Evolutionary conservation across 2,888 invertebrate genomes (phyloP).

Genomic region (Seladonia tumulorum): DNA sequence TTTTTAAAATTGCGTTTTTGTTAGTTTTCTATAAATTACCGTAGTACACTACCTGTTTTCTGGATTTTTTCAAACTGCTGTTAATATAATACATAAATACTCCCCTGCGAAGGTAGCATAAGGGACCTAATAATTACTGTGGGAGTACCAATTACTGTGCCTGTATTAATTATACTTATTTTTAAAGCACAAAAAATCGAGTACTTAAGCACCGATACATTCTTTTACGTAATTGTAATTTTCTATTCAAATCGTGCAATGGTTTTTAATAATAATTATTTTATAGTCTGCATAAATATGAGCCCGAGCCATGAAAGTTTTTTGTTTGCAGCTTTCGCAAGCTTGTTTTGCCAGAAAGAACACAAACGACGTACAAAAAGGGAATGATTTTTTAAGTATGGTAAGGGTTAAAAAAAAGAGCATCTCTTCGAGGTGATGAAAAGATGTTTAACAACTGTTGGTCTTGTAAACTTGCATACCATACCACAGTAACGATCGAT

Average conservation of each 20-base stretch:
- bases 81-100: not conserved
- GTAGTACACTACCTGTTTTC: conserved; percentile 24
- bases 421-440: not conserved
- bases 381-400: not conserved
- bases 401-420: not conserved
- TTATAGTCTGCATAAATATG: too few relatives aligned
- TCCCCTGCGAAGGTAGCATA: too few relatives aligned
- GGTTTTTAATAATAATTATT: too few relatives aligned
- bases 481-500: conserved; percentile 48
- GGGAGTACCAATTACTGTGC: too few relatives aligned
- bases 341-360: not conserved
- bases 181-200: not conserved
- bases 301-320: not conserved
- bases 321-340: not conserved
- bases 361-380: not conserved
- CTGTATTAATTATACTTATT: too few relatives aligned
- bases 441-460: conserved; percentile 13
- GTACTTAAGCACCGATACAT: too few relatives aligned
- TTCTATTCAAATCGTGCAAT: too few relatives aligned
- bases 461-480: conserved; percentile 31
- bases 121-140: too few relatives aligned
- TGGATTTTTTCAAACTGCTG: conserved; percentile 1
- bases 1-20: conserved; percentile 1
- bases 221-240: too few relatives aligned
- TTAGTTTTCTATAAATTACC: not conserved